Conservation (phyloP, 2,888 invertebrate genomes). For the Carcina quercana region DNA sequence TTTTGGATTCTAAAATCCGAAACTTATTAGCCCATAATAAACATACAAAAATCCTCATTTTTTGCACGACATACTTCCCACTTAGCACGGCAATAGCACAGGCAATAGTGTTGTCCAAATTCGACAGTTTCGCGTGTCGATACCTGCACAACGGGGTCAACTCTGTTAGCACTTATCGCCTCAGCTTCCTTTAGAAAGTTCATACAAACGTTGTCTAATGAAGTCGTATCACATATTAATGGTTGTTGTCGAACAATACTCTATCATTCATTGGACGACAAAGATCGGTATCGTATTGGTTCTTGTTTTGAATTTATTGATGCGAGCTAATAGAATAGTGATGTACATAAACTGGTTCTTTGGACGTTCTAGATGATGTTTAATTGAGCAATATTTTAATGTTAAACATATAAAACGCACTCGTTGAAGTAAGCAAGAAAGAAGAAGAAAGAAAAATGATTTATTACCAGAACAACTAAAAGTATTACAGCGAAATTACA, state of each 20-base stretch:
- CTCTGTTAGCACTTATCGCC: constrained; percentile 49
- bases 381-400: too few species aligned
- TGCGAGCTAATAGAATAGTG: constrained; percentile 18
- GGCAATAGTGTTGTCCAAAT: constrained; percentile 24
- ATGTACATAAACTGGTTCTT: constrained; percentile 11
- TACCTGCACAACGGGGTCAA: constrained; percentile 48
- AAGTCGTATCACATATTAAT: constrained; percentile 41
- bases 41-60: constrained; percentile 3
- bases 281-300: constrained; percentile 24
- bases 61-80: constrained; percentile 10
- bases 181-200: constrained; percentile 56
- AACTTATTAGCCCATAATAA: too few species aligned
- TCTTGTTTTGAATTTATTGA: constrained; percentile 18
- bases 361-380: too few species aligned
- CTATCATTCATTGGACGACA: constrained; percentile 28
- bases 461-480: too few species aligned
- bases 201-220: constrained; percentile 45
- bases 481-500: too few species aligned
- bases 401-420: too few species aligned
- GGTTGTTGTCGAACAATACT: constrained; percentile 28
- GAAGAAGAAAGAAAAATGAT: too few species aligned
- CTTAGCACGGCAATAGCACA: constrained; percentile 19
- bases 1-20: too few species aligned
- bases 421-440: too few species aligned
- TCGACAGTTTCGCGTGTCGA: constrained; percentile 12